Evolutionary conservation across 2,113 vertebrate species (phyloP).

Genomic region (Anolis sagrei): DNA sequence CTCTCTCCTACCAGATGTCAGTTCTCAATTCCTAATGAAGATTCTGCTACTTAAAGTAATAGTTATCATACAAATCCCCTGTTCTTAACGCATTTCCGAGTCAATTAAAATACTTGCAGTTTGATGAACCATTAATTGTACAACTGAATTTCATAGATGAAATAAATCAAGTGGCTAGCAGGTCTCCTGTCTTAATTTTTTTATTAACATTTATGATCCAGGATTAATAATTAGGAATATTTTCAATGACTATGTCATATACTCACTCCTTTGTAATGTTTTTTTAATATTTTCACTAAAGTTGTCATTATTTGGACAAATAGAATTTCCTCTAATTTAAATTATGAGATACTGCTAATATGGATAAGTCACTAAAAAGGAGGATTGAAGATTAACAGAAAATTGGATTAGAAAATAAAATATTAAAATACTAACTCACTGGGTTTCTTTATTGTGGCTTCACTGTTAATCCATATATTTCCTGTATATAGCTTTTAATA

Average conservation of each 20-base stretch:
- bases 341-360: not conserved
- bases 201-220: not conserved
- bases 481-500: not conserved
- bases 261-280: not conserved
- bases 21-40: not conserved
- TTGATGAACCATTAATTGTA: not conserved
- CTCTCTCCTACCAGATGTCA: constrained; percentile 9
- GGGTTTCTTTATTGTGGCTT: no score
- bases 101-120: not conserved
- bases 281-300: not conserved
- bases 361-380: not conserved
- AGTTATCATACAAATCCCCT: not conserved
- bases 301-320: not conserved
- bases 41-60: not conserved
- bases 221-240: not conserved
- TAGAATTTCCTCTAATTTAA: not conserved
- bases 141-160: not conserved
- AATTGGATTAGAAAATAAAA: not conserved
- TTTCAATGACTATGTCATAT: not conserved
- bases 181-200: not conserved
- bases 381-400: not conserved
- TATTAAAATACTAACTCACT: not conserved
- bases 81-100: not conserved
- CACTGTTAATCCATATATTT: not conserved
- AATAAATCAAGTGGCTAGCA: not conserved